Conservation (phyloP, 2,113 vertebrate genomes). For the Illadopsis cleaveri region DNA sequence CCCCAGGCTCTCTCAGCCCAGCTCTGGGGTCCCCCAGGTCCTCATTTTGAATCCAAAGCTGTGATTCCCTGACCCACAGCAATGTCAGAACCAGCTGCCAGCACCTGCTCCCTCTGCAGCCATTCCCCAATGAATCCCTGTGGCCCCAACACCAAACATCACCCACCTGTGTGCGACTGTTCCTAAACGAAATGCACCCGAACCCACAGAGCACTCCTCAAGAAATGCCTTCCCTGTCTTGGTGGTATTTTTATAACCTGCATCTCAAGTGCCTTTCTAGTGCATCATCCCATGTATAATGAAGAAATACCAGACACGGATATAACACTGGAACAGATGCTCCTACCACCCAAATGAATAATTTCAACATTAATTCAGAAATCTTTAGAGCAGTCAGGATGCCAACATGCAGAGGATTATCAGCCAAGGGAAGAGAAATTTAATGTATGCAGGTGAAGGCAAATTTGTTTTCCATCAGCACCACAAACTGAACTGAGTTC, state of each 20-base stretch:
- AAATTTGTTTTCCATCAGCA: neutral
- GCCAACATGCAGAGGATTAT: neutral
- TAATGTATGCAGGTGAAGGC: neutral
- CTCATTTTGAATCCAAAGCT: neutral
- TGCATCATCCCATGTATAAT: neutral
- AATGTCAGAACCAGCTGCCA: neutral
- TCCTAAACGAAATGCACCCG: neutral
- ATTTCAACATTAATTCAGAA: constrained; percentile 49
- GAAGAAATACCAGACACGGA: neutral
- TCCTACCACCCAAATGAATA: constrained; percentile 23
- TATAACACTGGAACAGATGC: constrained; percentile 23
- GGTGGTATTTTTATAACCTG: neutral
- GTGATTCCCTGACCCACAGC: neutral
- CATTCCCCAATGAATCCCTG: neutral
- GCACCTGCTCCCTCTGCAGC: neutral
- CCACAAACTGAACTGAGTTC: neutral
- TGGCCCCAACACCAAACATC: neutral
- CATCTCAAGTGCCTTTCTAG: neutral
- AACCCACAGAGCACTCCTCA: neutral
- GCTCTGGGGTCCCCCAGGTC: neutral
- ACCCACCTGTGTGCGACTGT: rapidly evolving
- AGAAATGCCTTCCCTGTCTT: neutral
- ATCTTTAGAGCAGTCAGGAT: constrained; percentile 20
- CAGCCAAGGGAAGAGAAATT: neutral
- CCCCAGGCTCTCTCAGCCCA: neutral